These are phyloP conservation scores for Pristionchus entomophagus DNA, from an alignment of 2,888 invertebrate genomes.

Conservation along the genomic window DNA sequence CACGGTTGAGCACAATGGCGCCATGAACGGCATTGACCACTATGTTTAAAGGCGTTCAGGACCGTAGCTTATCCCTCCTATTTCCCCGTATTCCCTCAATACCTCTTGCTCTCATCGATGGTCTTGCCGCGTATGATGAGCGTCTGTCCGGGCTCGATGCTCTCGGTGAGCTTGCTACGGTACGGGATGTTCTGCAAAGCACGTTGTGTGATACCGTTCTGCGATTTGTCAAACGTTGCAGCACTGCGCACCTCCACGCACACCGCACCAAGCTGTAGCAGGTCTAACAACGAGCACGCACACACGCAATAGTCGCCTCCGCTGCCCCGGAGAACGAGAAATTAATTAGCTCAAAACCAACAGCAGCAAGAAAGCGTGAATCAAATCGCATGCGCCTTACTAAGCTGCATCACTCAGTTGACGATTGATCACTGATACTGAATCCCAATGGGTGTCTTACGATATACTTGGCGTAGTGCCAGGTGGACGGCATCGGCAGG, in stretches of 20 bases:
- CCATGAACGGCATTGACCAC: too few species aligned
- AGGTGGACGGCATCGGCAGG: slow-evolving; percentile 57
- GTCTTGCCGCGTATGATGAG: slow-evolving; percentile 67
- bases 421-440: too few species aligned
- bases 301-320: neutral
- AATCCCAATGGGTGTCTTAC: slow-evolving; percentile 51
- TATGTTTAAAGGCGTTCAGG: too few species aligned
- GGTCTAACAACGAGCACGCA: neutral
- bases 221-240: neutral
- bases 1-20: too few species aligned
- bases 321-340: slow-evolving; percentile 29
- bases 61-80: neutral
- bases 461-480: slow-evolving; percentile 69
- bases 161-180: slow-evolving; percentile 66
- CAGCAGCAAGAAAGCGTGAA: slow-evolving; percentile 4
- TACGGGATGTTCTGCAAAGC: slow-evolving; percentile 67
- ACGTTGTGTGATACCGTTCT: neutral
- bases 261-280: neutral
- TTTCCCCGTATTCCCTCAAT: neutral
- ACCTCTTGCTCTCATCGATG: slow-evolving; percentile 64
- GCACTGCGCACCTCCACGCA: neutral
- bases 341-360: neutral
- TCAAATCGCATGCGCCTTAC: neutral
- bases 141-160: slow-evolving; percentile 70
- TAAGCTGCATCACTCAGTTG: neutral